phyloP scores from a whole-genome alignment of 37 sponge, comb jelly and placozoan species.

The Spongilla lacustris region DNA sequence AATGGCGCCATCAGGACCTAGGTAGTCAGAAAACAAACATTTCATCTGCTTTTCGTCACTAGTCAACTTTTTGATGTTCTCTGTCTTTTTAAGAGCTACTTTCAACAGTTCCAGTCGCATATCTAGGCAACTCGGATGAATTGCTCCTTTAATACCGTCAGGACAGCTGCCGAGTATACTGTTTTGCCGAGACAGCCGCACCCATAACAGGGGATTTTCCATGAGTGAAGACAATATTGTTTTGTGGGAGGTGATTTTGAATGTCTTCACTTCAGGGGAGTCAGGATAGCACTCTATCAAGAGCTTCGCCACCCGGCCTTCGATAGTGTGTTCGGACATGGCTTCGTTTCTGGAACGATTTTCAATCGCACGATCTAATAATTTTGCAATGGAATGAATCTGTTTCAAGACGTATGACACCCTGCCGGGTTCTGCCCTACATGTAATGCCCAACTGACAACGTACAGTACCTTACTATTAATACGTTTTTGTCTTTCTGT shows the following conservation, averaged over 20 bases:
- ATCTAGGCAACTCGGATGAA: background rate
- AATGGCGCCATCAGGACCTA: background rate
- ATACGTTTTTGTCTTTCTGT: too few species aligned
- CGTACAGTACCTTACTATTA: too few species aligned
- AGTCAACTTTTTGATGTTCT: background rate
- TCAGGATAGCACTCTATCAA: background rate
- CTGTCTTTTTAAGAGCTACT: background rate
- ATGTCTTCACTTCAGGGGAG: background rate
- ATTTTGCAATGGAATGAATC: too few species aligned
- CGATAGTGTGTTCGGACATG: background rate
- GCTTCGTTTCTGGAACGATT: too few species aligned
- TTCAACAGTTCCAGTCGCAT: background rate
- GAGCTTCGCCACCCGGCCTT: background rate
- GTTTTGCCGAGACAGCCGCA: conserved; percentile 1
- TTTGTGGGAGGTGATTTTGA: background rate
- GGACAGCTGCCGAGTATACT: background rate
- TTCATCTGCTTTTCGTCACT: background rate
- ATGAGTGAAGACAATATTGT: background rate
- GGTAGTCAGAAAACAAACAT: background rate
- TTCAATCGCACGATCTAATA: too few species aligned
- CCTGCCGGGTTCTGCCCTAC: too few species aligned
- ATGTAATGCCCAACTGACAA: too few species aligned
- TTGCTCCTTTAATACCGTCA: background rate
- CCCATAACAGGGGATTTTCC: conserved; percentile 7
- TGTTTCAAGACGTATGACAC: too few species aligned